These are phyloP conservation scores for Sebastes wilsoni DNA, from an alignment of 2,797 vertebrate genomes.

Conservation along the genomic window DNA sequence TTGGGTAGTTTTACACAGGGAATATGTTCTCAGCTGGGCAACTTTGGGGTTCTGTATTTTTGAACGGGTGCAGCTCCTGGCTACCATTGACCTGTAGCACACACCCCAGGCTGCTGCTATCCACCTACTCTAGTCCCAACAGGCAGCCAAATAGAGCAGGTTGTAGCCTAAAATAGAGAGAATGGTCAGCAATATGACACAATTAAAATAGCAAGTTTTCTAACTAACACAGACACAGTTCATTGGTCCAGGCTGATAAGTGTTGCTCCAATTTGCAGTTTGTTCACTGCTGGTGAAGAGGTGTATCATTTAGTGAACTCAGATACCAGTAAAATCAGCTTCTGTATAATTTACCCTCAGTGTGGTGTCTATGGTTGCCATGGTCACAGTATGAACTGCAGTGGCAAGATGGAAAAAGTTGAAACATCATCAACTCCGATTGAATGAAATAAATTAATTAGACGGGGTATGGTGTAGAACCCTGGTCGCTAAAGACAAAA, in stretches of 20 bases:
- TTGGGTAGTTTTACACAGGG: neutral
- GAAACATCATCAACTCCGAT: neutral
- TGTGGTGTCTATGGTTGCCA: neutral
- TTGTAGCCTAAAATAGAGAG: too few relatives aligned
- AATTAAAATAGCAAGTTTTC: too few relatives aligned
- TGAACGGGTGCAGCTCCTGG: neutral
- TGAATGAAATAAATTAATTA: neutral
- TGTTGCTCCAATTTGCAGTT: neutral
- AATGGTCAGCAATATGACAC: too few relatives aligned
- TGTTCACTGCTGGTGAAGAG: too few relatives aligned
- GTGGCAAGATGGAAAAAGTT: neutral
- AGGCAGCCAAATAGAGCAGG: too few relatives aligned
- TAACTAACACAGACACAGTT: neutral
- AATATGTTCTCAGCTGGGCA: neutral
- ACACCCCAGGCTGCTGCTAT: too few relatives aligned
- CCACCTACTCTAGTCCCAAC: too few relatives aligned
- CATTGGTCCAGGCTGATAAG: neutral
- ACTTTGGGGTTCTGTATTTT: neutral
- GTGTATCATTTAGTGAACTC: neutral
- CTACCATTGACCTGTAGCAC: neutral
- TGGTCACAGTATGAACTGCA: neutral
- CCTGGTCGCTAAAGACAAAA: neutral
- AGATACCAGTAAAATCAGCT: neutral
- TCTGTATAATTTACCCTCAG: neutral
- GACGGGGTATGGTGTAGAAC: neutral